These are phyloP conservation scores for Troides aeacus DNA, from an alignment of 2,888 invertebrate genomes.

Conservation along the genomic window DNA sequence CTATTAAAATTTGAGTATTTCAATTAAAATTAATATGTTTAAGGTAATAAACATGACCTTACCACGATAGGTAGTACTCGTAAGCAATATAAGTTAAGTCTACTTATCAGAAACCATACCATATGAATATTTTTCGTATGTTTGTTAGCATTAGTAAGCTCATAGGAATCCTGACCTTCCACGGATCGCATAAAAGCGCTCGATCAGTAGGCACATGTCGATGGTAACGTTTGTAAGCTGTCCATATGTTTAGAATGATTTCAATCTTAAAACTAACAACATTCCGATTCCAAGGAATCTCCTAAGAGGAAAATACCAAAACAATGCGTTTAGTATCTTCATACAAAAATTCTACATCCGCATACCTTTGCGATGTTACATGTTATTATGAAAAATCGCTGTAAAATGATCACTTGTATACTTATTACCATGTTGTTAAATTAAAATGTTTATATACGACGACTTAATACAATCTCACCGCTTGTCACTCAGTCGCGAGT, in stretches of 20 bases:
- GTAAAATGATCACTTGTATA: background rate
- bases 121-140: background rate
- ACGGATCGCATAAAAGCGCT: too few relatives aligned
- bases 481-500: conserved; percentile 4
- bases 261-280: conserved; percentile 17
- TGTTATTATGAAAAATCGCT: background rate
- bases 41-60: too few relatives aligned
- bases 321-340: conserved; percentile 16
- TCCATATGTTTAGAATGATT: conserved; percentile 10
- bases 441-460: conserved; percentile 14
- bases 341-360: conserved; percentile 4
- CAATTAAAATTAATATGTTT: background rate
- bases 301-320: conserved; percentile 23
- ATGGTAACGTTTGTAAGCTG: background rate
- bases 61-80: too few relatives aligned
- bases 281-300: conserved; percentile 15
- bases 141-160: background rate
- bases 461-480: background rate
- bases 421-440: background rate
- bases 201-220: background rate
- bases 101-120: background rate
- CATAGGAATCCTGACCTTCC: background rate
- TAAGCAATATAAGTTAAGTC: background rate
- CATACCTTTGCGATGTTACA: conserved; percentile 10
- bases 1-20: background rate